phyloP scores from a whole-genome alignment of 2,888 invertebrate species.

The Eilema depressum region DNA sequence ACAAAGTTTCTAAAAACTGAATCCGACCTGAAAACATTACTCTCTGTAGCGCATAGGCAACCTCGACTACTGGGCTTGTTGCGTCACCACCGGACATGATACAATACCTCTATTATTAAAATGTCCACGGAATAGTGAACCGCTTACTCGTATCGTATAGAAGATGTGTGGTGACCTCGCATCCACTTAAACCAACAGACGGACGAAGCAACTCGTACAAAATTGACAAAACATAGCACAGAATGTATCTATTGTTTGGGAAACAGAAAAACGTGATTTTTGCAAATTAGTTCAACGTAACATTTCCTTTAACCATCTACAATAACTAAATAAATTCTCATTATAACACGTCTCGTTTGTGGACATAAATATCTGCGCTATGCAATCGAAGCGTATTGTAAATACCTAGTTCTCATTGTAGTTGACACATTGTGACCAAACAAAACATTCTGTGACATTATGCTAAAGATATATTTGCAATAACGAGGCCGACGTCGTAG shows the following conservation, averaged over 20 bases:
- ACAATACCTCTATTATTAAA: conserved; percentile 62
- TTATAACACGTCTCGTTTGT: conserved; percentile 18
- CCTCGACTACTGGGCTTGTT: conserved; percentile 55
- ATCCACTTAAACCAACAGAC: conserved; percentile 60
- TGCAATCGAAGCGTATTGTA: conserved; percentile 26
- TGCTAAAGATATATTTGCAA: conserved; percentile 49
- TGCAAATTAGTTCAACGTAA: conserved; percentile 6
- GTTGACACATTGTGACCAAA: conserved; percentile 12
- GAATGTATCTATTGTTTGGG: conserved; percentile 2
- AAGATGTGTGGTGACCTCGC: conserved; percentile 64
- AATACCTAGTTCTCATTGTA: conserved; percentile 36
- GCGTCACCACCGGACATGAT: conserved; percentile 61
- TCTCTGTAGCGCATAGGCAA: conserved; percentile 38
- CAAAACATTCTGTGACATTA: conserved; percentile 19
- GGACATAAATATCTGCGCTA: conserved; percentile 13
- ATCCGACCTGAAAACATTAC: conserved; percentile 32
- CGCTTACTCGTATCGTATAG: conserved; percentile 54
- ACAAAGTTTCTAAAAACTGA: conserved; percentile 27
- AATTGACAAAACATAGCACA: not conserved
- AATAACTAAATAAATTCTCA: conserved; percentile 11
- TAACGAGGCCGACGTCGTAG: conserved; percentile 62
- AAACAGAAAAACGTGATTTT: not conserved
- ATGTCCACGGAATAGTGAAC: conserved; percentile 54
- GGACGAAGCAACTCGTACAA: conserved; percentile 14
- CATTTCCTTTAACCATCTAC: conserved; percentile 22